Conservation (phyloP, 2,888 invertebrate species). For the Bimastos eiseni region DNA sequence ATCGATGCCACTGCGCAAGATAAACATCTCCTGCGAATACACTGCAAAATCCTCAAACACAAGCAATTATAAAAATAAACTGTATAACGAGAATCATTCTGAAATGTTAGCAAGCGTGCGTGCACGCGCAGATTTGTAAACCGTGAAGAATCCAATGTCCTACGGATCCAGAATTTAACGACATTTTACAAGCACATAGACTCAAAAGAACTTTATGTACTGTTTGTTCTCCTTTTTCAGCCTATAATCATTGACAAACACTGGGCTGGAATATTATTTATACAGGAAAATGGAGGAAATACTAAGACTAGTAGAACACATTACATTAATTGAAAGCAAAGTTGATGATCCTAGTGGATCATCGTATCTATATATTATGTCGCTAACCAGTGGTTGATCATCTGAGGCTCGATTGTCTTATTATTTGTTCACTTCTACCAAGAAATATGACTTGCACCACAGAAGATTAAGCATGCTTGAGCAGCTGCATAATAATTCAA, state of each 20-base stretch:
- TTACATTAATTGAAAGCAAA: not conserved
- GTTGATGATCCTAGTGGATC: not conserved
- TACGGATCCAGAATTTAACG: too few relatives aligned
- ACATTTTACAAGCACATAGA: too few relatives aligned
- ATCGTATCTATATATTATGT: not conserved
- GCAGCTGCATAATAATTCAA: not conserved
- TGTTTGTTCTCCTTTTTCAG: not conserved
- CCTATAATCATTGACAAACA: not conserved
- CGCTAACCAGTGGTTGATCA: not conserved
- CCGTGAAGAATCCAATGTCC: not conserved
- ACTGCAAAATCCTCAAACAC: not conserved
- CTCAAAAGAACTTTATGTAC: not conserved
- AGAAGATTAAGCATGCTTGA: not conserved
- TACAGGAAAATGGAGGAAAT: not conserved
- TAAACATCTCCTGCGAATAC: not conserved
- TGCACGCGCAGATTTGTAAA: not conserved
- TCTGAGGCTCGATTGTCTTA: not conserved
- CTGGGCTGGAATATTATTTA: not conserved
- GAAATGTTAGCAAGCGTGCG: not conserved
- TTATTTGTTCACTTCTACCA: not conserved
- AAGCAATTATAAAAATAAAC: conserved; percentile 13
- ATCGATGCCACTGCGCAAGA: not conserved
- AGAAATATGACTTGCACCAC: not conserved
- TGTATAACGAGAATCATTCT: not conserved
- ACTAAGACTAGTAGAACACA: not conserved